Evolutionary conservation across 2,888 invertebrate genomes (phyloP), one percentile per base, ranked within the genome.

Genomic region (Catonia carolina): DNA sequence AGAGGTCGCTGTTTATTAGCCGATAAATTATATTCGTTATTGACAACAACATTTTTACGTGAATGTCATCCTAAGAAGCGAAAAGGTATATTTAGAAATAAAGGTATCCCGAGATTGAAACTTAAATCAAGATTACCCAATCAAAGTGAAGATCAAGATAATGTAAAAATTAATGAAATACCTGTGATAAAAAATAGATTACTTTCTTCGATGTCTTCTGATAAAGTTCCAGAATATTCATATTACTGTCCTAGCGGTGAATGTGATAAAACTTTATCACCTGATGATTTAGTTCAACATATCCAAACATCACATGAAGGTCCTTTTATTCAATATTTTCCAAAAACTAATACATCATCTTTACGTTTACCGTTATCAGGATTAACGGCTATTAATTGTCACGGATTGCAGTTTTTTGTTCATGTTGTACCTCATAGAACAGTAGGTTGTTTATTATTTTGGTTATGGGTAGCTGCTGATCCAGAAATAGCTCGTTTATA

Each of bases 1-100:
- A 67, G 73, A 55, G 75, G 75, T 56, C 70, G 75, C 61, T 75
- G 75, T 65, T 68, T 76, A 55, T 68, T 75, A 56, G 73, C 75
- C 60, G 75, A 76, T 68, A 74, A 75, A 69, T 69, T 75, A 12
- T 57, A 61, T 33, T 47, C 41, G 5, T 55, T 60, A 22, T 53
- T 60, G 36, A 45, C 45, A n/a, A 31, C 52, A 33, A 60, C 60
- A n/a, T 58, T 58, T 36, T 49, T 58, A 18, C 41, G 48, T 15
- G 20, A 47, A 12, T 41, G 35, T n/a, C 36, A 49, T 2, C 53
- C 53, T 8, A 58, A 58, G 20, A 47, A 54, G 18, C 53, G 53
- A 20, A 48, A 35, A n/a, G 47, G 48, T 7, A 54, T 49, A 31
- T 18, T 52, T 10, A 36, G 52, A 27, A 27, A 17, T n/a, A 52